Percentiles rank a stretch among this genome's conserved stretches.
Evolutionary conservation across 2,113 vertebrate genomes (phyloP).

Genomic region (Lanius ludovicianus): DNA sequence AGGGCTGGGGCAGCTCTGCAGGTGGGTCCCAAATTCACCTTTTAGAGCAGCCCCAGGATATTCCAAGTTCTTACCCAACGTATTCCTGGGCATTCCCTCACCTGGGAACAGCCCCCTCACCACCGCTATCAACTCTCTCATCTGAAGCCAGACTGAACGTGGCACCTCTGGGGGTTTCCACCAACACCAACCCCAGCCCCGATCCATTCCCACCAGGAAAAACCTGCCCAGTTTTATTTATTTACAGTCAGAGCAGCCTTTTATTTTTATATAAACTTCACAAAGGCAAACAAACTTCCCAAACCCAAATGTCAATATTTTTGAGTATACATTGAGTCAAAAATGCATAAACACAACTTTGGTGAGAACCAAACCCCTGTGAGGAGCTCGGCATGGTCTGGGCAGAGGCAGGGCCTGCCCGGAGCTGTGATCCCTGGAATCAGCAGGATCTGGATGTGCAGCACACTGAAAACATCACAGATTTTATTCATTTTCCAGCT

Average conservation of each 20-base stretch:
- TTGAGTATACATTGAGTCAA: neutral
- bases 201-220: neutral
- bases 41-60: neutral
- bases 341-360: neutral
- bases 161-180: neutral
- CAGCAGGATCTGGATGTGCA: rapidly evolving
- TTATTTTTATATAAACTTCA: neutral
- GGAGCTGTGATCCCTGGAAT: rapidly evolving
- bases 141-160: rapidly evolving
- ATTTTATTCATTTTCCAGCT: neutral
- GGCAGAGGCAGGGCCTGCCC: neutral
- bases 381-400: rapidly evolving
- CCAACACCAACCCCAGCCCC: neutral
- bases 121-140: rapidly evolving
- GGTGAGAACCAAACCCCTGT: neutral
- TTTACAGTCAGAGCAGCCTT: neutral
- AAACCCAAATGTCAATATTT: neutral
- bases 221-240: neutral
- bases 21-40: neutral
- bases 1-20: neutral
- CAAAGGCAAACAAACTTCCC: neutral
- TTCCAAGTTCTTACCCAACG: rapidly evolving
- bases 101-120: neutral
- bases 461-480: rapidly evolving
- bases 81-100: rapidly evolving